Percentiles rank a stretch among this genome's conserved stretches.
Evolutionary conservation across 2,888 invertebrate species (phyloP).

Genomic region (Kryphioiulus occultus): DNA sequence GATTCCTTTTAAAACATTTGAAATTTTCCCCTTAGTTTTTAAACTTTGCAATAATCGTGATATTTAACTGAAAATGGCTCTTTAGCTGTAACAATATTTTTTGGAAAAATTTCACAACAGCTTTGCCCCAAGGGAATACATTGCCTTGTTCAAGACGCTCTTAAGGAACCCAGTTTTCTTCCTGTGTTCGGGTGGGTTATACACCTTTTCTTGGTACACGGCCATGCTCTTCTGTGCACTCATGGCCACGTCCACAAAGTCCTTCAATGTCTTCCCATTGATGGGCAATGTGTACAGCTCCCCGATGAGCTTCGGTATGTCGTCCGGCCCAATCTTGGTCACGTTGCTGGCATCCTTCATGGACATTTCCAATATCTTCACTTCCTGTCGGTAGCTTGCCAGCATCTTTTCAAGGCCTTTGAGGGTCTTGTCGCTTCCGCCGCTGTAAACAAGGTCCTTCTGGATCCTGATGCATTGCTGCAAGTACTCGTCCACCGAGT

Average conservation of each 20-base stretch:
- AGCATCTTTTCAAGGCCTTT: not conserved
- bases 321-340: not conserved
- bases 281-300: not conserved
- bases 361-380: not conserved
- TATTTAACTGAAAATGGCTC: too few species aligned
- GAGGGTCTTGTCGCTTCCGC: not conserved
- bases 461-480: not conserved
- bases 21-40: too few species aligned
- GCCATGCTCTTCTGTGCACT: not conserved
- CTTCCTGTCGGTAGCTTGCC: not conserved
- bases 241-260: not conserved
- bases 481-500: constrained; percentile 3
- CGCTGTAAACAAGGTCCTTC: not conserved
- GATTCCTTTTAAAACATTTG: too few species aligned
- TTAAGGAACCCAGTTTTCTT: not conserved
- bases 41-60: too few species aligned
- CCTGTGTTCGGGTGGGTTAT: not conserved
- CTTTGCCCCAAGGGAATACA: not conserved
- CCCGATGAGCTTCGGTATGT: not conserved
- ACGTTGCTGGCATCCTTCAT: not conserved
- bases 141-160: not conserved
- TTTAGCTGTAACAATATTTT: too few species aligned
- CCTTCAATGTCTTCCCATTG: not conserved
- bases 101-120: too few species aligned
- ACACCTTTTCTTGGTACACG: not conserved